Evolutionary conservation across 92 coral and sea anemone species (phyloP).

Genomic region (Parazoanthus darwini): DNA sequence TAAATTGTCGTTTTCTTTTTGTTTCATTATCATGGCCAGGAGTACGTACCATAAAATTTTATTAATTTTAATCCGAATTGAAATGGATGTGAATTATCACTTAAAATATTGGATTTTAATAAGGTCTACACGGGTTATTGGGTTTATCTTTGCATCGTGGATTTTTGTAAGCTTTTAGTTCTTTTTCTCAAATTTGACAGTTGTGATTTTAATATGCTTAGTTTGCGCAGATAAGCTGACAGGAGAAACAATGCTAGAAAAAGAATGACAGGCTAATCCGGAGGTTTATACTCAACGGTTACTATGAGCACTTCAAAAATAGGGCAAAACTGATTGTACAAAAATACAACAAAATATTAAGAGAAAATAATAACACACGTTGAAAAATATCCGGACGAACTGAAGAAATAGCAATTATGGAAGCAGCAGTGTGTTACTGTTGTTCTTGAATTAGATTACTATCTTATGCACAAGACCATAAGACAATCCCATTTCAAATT

Average conservation of each 20-base stretch:
- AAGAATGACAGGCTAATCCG: neutral
- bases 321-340: no score
- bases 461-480: neutral
- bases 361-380: no score
- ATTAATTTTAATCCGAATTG: neutral
- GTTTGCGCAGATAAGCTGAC: neutral
- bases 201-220: neutral
- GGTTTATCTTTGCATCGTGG: neutral
- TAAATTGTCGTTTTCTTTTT: neutral
- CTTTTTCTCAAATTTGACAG: neutral
- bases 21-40: neutral
- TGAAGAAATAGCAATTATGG: neutral
- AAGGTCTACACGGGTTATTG: neutral
- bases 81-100: constrained; percentile 28
- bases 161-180: neutral
- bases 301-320: neutral
- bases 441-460: neutral
- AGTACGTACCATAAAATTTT: neutral
- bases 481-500: neutral
- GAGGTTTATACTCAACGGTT: no score
- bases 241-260: neutral
- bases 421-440: neutral
- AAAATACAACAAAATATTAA: no score
- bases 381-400: neutral
- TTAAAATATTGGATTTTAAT: neutral